A percentile compares a stretch with the other conserved stretches of the same genome.
Conservation (phyloP, 2,888 invertebrate species). For the Odontocerum albicorne region DNA sequence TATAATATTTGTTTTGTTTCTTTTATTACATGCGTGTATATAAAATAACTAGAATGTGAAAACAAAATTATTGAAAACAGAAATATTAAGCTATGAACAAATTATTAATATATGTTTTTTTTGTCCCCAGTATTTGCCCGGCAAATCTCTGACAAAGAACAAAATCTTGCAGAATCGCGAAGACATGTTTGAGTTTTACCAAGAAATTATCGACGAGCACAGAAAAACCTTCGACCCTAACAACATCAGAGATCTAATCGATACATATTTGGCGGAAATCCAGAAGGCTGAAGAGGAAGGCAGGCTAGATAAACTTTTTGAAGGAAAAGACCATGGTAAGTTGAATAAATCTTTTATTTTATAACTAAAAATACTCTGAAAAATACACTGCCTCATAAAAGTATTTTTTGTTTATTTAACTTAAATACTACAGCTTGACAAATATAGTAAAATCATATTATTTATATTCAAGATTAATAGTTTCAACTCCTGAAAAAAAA, state of each 20-base stretch:
- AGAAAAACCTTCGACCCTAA: constrained; percentile 72
- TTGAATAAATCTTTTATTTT: constrained; percentile 29
- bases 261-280: constrained; percentile 84
- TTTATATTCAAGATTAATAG: not conserved
- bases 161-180: constrained; percentile 70
- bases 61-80: too few relatives aligned
- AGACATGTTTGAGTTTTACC: constrained; percentile 85
- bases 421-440: constrained; percentile 7
- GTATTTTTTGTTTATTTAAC: constrained; percentile 6
- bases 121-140: constrained; percentile 59
- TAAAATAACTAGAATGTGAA: too few relatives aligned
- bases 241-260: constrained; percentile 81
- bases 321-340: constrained; percentile 85
- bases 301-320: constrained; percentile 71
- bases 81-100: too few relatives aligned
- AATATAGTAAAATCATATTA: not conserved
- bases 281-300: constrained; percentile 79
- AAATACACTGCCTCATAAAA: not conserved
- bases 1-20: not conserved
- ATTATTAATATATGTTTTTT: not conserved
- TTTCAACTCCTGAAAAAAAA: not conserved
- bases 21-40: too few relatives aligned
- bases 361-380: not conserved
- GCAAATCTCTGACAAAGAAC: constrained; percentile 62
- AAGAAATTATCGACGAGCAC: constrained; percentile 82